Evolutionary conservation across 2,797 vertebrate genomes (phyloP).

Genomic region (Neopelma chrysocephalum): DNA sequence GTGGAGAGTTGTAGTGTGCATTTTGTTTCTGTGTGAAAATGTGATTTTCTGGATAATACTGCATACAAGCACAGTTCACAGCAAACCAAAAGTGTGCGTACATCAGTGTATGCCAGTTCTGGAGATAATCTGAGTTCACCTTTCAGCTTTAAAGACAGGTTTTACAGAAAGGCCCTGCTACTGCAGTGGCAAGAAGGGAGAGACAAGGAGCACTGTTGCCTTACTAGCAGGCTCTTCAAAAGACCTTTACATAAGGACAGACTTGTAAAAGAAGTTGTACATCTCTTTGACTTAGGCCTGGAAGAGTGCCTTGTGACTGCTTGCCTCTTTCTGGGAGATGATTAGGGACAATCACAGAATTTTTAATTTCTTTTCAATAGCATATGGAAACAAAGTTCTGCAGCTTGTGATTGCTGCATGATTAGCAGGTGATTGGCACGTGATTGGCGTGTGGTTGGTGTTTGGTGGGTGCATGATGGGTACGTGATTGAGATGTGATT

Average conservation of each 20-base stretch:
- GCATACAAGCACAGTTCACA: background rate
- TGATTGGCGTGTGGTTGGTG: background rate
- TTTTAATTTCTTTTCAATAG: background rate
- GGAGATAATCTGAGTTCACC: background rate
- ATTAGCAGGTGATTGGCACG: no score
- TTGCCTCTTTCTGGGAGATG: background rate
- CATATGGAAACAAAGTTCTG: background rate
- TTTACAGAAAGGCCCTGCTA: background rate
- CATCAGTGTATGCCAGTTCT: background rate
- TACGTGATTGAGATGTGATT: background rate
- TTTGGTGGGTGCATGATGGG: background rate
- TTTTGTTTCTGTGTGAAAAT: background rate
- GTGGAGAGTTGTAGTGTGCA: background rate
- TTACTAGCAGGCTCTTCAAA: background rate
- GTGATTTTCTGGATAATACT: background rate
- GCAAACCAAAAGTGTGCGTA: background rate
- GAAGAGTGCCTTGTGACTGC: background rate
- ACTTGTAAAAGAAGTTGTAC: background rate
- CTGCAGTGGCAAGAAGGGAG: background rate
- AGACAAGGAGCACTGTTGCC: background rate
- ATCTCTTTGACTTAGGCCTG: background rate
- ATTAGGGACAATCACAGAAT: background rate
- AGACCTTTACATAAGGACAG: background rate
- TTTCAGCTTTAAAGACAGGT: background rate
- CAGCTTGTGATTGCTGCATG: background rate